Evolutionary conservation across 2,113 vertebrate genomes (phyloP).

Genomic region (Odontophorus gujanensis): DNA sequence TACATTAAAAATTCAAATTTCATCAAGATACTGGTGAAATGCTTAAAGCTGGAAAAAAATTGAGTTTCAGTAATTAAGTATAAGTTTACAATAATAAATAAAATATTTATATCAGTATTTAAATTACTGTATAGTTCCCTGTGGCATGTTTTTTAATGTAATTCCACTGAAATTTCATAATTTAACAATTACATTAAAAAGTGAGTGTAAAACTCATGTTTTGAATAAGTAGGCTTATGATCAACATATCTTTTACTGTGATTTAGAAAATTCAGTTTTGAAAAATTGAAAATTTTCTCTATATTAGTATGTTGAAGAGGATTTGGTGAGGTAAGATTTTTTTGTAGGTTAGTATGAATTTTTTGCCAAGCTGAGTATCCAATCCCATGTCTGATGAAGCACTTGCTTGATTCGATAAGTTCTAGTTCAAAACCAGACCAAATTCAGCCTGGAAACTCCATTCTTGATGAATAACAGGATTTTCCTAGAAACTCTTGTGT

Average conservation of each 20-base stretch:
- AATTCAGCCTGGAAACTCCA: neutral
- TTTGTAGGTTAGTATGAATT: neutral
- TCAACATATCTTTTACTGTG: neutral
- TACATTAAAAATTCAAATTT: conserved; percentile 52
- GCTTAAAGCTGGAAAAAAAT: neutral
- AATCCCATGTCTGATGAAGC: neutral
- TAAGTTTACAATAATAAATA: neutral
- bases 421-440: neutral
- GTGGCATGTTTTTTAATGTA: neutral
- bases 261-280: neutral
- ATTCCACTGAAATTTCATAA: neutral
- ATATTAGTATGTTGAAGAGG: neutral
- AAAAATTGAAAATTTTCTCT: neutral
- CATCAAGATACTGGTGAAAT: neutral
- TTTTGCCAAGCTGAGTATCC: neutral
- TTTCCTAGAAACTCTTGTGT: neutral
- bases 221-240: neutral
- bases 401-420: neutral
- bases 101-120: conserved; percentile 1
- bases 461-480: neutral
- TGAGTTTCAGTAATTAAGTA: conserved; percentile 35
- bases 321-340: neutral
- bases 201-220: neutral
- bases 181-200: neutral
- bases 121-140: neutral